A percentile compares a stretch with the other conserved stretches of the same genome.
phyloP scores from a whole-genome alignment of 2,888 invertebrate species.

The Mythimna impura region DNA sequence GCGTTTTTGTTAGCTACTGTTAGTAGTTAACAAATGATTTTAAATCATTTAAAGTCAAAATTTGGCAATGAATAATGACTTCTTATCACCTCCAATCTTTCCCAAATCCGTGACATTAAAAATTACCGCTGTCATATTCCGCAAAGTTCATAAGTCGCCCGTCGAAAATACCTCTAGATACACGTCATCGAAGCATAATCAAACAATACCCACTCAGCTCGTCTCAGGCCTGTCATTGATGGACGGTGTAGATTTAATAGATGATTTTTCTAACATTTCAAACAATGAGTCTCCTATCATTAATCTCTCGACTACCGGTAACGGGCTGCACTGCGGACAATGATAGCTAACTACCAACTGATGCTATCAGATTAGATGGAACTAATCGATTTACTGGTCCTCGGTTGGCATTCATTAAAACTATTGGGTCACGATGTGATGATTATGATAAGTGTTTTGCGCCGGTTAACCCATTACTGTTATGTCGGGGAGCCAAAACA shows the following conservation, averaged over 20 bases:
- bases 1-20: too few relatives aligned
- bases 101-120: slow-evolving; percentile 27
- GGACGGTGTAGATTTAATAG: slow-evolving; percentile 77
- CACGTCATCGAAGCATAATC: slow-evolving; percentile 56
- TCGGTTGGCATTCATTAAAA: slow-evolving; percentile 83
- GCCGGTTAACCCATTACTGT: slow-evolving; percentile 71
- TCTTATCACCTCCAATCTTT: slow-evolving; percentile 26
- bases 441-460: slow-evolving; percentile 74
- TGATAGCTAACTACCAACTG: slow-evolving; percentile 84
- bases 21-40: slow-evolving; percentile 7
- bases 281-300: slow-evolving; percentile 84
- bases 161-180: slow-evolving; percentile 38
- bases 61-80: slow-evolving; percentile 37
- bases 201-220: slow-evolving; percentile 63
- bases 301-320: slow-evolving; percentile 86
- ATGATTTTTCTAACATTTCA: slow-evolving; percentile 85
- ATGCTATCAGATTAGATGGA: slow-evolving; percentile 83
- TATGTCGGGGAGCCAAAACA: slow-evolving; percentile 63
- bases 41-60: slow-evolving; percentile 9
- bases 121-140: slow-evolving; percentile 51
- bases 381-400: slow-evolving; percentile 84
- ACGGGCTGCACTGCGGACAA: slow-evolving; percentile 75
- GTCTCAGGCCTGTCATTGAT: slow-evolving; percentile 69
- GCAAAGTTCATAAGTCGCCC: slow-evolving; percentile 54
- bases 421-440: slow-evolving; percentile 83